phyloP scores from a whole-genome alignment of 2,888 invertebrate species.

The Vesta saturnalis region DNA sequence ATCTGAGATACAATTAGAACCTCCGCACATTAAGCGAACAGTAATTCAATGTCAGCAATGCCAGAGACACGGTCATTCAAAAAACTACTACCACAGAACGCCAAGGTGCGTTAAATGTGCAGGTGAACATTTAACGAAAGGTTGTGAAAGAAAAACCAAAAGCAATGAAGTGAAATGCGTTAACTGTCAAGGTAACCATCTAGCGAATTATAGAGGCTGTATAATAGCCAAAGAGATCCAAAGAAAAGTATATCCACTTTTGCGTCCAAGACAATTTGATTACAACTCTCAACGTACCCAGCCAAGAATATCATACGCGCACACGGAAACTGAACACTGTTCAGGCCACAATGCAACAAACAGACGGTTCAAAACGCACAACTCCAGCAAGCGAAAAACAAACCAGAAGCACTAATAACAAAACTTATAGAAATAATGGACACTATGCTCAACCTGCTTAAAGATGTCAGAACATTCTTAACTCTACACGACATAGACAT shows the following conservation, averaged over 20 bases:
- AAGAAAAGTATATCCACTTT: neutral
- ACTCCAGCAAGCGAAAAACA: constrained; percentile 2
- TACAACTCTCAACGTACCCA: neutral
- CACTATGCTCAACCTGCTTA: constrained; percentile 8
- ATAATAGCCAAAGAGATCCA: neutral
- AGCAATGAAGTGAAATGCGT: constrained; percentile 1
- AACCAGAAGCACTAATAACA: too few species aligned
- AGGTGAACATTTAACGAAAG: constrained; percentile 10
- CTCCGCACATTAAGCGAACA: constrained; percentile 5
- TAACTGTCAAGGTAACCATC: constrained; percentile 4
- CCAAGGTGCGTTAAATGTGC: constrained; percentile 26
- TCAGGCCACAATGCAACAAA: constrained; percentile 9
- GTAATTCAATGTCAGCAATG: constrained; percentile 8
- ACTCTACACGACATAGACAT: neutral
- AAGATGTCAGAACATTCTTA: neutral
- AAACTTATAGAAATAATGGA: constrained; percentile 7
- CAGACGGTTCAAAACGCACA: constrained; percentile 1
- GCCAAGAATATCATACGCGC: too few species aligned
- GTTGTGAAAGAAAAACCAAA: constrained; percentile 4
- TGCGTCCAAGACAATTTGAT: neutral
- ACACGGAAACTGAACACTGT: constrained; percentile 7
- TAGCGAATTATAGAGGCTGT: constrained; percentile 8
- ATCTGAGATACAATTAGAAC: constrained; percentile 3
- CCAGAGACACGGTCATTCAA: constrained; percentile 17
- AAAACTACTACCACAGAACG: constrained; percentile 13